These are phyloP conservation scores for Hippocampus barbouri DNA, from an alignment of 2,113 vertebrate species.

Conservation along the genomic window DNA sequence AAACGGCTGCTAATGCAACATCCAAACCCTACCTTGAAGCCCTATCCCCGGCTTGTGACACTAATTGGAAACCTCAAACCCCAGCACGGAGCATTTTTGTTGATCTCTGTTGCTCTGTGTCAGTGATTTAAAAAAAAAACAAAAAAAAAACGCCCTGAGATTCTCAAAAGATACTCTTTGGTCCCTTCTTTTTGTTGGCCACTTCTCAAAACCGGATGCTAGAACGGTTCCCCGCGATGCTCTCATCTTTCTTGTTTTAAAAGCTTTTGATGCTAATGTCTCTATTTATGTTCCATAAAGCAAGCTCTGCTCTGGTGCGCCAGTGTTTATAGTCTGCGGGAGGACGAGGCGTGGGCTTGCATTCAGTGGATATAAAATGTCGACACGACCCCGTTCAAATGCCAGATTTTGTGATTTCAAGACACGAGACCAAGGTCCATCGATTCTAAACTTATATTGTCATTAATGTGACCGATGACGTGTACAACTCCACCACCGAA, in stretches of 20 bases:
- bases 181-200: not conserved
- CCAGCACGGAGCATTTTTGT: not conserved
- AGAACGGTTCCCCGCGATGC: constrained; percentile 16
- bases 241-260: constrained; percentile 30
- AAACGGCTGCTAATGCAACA: not conserved
- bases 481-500: not conserved
- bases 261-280: constrained; percentile 22
- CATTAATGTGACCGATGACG: not conserved
- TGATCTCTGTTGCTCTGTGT: not conserved
- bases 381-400: not conserved
- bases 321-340: constrained; percentile 20
- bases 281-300: constrained; percentile 11
- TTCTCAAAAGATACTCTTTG: not conserved
- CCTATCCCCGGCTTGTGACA: not conserved
- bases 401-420: not conserved
- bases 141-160: too few relatives aligned
- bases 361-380: not conserved
- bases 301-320: constrained; percentile 18
- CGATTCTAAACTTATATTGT: not conserved
- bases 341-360: constrained; percentile 24
- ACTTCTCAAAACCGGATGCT: not conserved
- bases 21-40: not conserved
- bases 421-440: not conserved
- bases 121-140: not conserved
- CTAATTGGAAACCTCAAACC: not conserved